A percentile compares a stretch with the other conserved stretches of the same genome.
phyloP scores from a whole-genome alignment of 2,113 vertebrate species.

The Colinus virginianus region DNA sequence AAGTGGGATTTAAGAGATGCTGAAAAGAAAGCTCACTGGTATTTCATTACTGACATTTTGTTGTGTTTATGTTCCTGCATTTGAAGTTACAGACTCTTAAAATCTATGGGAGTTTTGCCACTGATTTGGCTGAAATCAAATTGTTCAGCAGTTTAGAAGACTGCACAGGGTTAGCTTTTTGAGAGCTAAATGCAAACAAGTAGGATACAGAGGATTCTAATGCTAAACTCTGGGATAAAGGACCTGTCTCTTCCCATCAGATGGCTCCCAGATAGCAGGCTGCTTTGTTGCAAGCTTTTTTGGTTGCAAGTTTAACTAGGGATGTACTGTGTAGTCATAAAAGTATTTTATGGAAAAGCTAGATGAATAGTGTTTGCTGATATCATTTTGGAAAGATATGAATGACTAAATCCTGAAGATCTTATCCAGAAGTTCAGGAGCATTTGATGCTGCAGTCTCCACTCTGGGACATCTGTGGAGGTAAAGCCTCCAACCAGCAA shows the following conservation, averaged over 20 bases:
- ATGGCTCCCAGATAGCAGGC: background rate
- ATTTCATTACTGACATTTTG: background rate
- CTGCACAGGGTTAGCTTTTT: background rate
- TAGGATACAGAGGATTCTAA: background rate
- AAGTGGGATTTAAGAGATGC: background rate
- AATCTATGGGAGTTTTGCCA: background rate
- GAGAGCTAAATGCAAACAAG: background rate
- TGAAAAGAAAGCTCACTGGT: background rate
- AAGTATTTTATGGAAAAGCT: background rate
- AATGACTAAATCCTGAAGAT: constrained; percentile 18
- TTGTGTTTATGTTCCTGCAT: background rate
- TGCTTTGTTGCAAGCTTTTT: background rate
- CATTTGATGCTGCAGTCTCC: background rate
- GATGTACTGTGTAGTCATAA: constrained; percentile 24
- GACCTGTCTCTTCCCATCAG: background rate
- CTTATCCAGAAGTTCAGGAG: background rate
- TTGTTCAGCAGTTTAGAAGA: no score
- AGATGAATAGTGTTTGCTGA: constrained; percentile 44
- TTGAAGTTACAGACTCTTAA: background rate
- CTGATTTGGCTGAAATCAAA: background rate
- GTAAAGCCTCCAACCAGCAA: background rate
- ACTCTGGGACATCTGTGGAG: background rate
- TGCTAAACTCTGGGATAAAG: background rate
- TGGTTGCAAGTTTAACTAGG: background rate
- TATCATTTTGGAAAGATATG: background rate